Base-by-base conservation (phyloP, 2,888 invertebrate species). In the Syrphus vitripennis region DNA sequence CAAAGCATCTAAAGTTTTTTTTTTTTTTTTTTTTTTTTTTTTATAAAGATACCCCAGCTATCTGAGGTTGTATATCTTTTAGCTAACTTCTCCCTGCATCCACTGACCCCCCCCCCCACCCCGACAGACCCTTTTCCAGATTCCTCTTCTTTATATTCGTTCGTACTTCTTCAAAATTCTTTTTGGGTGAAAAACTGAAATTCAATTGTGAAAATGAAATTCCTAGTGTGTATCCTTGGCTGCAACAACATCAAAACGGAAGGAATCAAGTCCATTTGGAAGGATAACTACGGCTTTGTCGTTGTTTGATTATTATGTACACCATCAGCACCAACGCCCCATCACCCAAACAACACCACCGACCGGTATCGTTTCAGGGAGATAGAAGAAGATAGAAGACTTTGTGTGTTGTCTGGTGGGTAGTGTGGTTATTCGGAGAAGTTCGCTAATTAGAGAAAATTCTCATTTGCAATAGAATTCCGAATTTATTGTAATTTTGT, bases 361-460 rank as follows among this genome's bases (percentile, higher is more conserved):
- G n/a, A 16, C 29, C 57, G 16, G 10, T 1, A 31, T 16, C 1
- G 21, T 3, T 21, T 55, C 10, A 1, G 12, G 0, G 6, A 4
- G 16, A 19, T 1, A 5, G 24, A n/a, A 1, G 10, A 3, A 31
- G 10, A 9, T 50, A 4, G 6, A 53, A 42, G 50, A 26, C 40
- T 14, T 74, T 19, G 48, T 29, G 24, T 24, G 48, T 29, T 59
- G 48, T 69, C 19, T 45, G 67, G 55, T 71, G 31, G 63, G 37
- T 63, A 9, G 9, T 10, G 12, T 65, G 45, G 45, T 45, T 48
- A 48, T 65, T 34, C 57, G 31, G 31, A 72, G 84, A 84, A 84
- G 37, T 84, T 81, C 84, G 71, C 84, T 84, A 84, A 84, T 84
- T 84, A 84, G 84, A 84, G 84, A 84, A 84, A 79, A 84, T 84